Evolutionary conservation across 2,113 vertebrate species (phyloP).

Genomic region (Ictalurus punctatus): DNA sequence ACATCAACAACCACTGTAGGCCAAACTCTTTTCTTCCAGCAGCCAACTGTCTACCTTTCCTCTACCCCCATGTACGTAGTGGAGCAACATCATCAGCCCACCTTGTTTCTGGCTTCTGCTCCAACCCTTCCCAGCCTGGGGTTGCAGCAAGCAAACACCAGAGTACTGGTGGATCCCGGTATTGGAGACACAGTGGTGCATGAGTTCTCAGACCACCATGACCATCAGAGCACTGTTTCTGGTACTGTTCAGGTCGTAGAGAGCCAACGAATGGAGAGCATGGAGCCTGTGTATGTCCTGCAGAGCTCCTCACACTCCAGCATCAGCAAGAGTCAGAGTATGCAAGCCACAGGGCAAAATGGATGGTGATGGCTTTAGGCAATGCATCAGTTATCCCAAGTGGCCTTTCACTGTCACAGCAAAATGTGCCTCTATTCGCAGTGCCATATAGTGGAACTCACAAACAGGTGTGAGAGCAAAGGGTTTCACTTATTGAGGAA

Average conservation of each 20-base stretch:
- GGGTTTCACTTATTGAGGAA: constrained; percentile 62
- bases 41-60: constrained; percentile 70
- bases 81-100: constrained; percentile 63
- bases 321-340: not conserved
- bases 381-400: not conserved
- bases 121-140: constrained; percentile 35
- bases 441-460: constrained; percentile 49
- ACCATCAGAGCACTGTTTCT: constrained; percentile 22
- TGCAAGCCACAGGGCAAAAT: not conserved
- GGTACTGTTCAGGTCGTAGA: constrained; percentile 17
- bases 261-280: constrained; percentile 34
- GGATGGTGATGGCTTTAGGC: not conserved
- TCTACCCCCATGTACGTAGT: constrained; percentile 69
- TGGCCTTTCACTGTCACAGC: not conserved
- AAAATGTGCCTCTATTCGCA: not conserved
- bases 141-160: not conserved
- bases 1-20: constrained; percentile 36
- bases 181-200: not conserved
- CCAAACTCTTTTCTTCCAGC: constrained; percentile 70
- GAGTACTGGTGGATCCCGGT: constrained; percentile 1
- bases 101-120: constrained; percentile 60
- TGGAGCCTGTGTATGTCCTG: not conserved
- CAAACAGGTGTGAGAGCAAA: constrained; percentile 65
- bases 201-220: not conserved
- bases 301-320: constrained; percentile 3